A percentile compares a stretch with the other conserved stretches of the same genome.
Evolutionary conservation across 2,888 invertebrate genomes (phyloP).

Genomic region (Chymomyza procnemis): DNA sequence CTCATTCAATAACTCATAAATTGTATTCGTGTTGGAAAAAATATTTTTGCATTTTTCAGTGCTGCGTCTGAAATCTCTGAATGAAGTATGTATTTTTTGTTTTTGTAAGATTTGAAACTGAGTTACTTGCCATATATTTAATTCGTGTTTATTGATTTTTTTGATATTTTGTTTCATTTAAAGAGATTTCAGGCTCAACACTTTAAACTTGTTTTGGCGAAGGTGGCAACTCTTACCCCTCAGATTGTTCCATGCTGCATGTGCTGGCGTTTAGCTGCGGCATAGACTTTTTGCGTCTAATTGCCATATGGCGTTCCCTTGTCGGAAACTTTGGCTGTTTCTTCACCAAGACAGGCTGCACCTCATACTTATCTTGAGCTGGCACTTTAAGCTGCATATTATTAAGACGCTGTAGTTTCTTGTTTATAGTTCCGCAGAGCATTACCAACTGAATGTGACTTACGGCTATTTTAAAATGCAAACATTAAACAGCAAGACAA

Average conservation of each 20-base stretch:
- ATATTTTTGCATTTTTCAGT: not conserved
- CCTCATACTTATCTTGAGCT: slow-evolving; percentile 59
- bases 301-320: slow-evolving; percentile 84
- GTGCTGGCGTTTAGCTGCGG: not conserved
- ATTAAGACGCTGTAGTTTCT: slow-evolving; percentile 13
- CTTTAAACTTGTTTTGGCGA: not conserved
- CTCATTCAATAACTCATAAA: slow-evolving; percentile 55
- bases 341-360: slow-evolving; percentile 78
- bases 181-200: no score
- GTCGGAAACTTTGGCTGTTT: slow-evolving; percentile 84
- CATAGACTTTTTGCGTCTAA: slow-evolving; percentile 81
- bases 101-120: no score
- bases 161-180: no score
- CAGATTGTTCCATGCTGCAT: not conserved
- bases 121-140: no score
- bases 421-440: not conserved
- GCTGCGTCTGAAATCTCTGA: no score
- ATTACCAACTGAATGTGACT: slow-evolving; percentile 21
- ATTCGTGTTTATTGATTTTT: no score
- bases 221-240: slow-evolving; percentile 1
- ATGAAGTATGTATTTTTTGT: no score
- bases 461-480: slow-evolving; percentile 37
- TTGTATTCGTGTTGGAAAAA: slow-evolving; percentile 13
- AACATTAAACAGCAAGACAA: slow-evolving; percentile 23
- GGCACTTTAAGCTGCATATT: slow-evolving; percentile 52